Conservation (phyloP, 2,113 vertebrate species). For the Erythrocercus mccallii region DNA sequence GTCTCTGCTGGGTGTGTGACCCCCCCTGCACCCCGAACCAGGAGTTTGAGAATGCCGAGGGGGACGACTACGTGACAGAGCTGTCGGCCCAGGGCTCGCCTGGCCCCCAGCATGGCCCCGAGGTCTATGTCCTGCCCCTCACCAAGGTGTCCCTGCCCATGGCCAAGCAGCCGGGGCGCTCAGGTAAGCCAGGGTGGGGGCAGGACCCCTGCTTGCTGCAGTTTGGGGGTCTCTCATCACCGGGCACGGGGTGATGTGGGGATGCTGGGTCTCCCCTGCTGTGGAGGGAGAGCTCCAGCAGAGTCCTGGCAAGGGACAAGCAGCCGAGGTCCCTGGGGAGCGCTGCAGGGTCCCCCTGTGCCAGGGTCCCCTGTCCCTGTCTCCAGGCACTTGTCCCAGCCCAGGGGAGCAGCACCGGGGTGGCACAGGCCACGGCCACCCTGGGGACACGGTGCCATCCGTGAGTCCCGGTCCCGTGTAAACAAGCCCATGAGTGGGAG, state of each 20-base stretch:
- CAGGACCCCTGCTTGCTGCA: accelerated
- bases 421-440: background rate
- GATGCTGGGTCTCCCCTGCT: background rate
- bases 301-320: background rate
- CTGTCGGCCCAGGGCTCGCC: conserved; percentile 85
- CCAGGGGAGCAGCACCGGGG: accelerated
- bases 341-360: accelerated
- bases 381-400: background rate
- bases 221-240: background rate
- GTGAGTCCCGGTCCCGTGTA: accelerated
- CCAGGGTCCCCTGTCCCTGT: background rate
- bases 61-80: conserved; percentile 82
- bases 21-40: conserved; percentile 7
- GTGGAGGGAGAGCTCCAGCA: accelerated
- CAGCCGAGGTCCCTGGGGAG: background rate
- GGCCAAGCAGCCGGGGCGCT: conserved; percentile 85
- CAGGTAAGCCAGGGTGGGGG: conserved; percentile 75
- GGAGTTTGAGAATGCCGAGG: conserved; percentile 92
- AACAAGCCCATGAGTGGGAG: conserved; percentile 58
- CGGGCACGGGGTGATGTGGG: accelerated
- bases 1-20: background rate
- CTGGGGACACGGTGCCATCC: background rate
- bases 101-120: conserved; percentile 79
- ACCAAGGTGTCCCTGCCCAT: conserved; percentile 89
- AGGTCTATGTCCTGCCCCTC: conserved; percentile 94